A percentile compares a stretch with the other conserved stretches of the same genome.
Conservation (phyloP, 23 tunicate genomes). For the Styela plicata region DNA sequence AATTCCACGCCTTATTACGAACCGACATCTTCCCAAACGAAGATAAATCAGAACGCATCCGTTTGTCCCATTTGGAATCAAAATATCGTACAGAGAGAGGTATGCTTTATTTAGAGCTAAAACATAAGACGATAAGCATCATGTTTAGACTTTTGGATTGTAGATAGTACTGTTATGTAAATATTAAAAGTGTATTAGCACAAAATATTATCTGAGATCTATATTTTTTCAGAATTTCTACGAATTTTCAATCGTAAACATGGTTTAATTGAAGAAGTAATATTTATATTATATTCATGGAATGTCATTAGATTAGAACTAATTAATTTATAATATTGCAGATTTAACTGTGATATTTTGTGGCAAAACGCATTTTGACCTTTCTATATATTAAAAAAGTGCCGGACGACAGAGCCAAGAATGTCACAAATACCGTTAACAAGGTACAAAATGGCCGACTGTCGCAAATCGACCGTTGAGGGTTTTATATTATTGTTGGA, state of each 20-base stretch:
- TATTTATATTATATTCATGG: too few relatives aligned
- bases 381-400: too few relatives aligned
- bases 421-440: too few relatives aligned
- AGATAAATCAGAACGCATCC: background rate
- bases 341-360: too few relatives aligned
- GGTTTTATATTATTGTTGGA: background rate
- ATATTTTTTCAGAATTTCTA: too few relatives aligned
- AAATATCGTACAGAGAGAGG: background rate
- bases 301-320: too few relatives aligned
- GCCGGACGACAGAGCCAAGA: too few relatives aligned
- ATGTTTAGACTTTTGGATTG: background rate
- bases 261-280: too few relatives aligned
- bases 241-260: too few relatives aligned
- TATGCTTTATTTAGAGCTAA: background rate
- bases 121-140: background rate
- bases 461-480: background rate
- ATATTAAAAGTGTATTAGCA: background rate
- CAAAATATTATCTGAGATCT: background rate
- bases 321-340: too few relatives aligned
- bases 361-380: too few relatives aligned
- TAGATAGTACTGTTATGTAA: background rate
- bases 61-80: background rate
- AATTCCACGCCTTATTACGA: background rate
- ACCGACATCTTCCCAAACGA: background rate
- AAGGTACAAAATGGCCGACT: background rate